Conservation (phyloP, 1,140 invertebrate species). For the Bombus pascuorum region DNA sequence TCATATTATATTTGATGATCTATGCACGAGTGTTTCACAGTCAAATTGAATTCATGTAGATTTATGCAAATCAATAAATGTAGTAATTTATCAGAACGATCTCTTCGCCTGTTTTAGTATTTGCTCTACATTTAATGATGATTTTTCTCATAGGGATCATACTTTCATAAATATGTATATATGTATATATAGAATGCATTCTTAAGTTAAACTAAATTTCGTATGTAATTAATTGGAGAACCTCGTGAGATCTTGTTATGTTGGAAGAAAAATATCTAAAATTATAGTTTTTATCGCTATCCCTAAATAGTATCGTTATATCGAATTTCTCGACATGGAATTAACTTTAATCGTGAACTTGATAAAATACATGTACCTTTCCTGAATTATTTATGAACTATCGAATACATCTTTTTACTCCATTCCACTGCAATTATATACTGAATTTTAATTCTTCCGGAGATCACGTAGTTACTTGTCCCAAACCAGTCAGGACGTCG, state of each 20-base stretch:
- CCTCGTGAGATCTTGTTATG: neutral
- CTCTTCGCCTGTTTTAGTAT: neutral
- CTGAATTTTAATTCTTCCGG: conserved; percentile 33
- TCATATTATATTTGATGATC: no score
- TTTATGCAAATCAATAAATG: neutral
- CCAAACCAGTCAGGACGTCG: neutral
- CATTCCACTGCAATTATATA: conserved; percentile 5
- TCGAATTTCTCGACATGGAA: neutral
- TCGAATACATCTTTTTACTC: neutral
- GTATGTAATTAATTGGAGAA: neutral
- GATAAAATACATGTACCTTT: neutral
- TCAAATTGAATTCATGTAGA: neutral
- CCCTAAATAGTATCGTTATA: neutral
- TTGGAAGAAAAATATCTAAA: no score
- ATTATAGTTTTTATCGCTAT: neutral
- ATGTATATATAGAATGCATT: no score
- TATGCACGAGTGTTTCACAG: neutral
- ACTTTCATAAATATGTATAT: neutral
- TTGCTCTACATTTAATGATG: neutral
- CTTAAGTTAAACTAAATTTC: neutral
- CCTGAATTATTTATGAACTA: conserved; percentile 29
- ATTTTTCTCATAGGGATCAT: neutral
- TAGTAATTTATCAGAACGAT: neutral
- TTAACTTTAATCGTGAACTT: neutral
- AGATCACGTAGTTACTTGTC: neutral